These are phyloP conservation scores for Teleogryllus occipitalis DNA, from an alignment of 1,140 invertebrate genomes.

Conservation along the genomic window DNA sequence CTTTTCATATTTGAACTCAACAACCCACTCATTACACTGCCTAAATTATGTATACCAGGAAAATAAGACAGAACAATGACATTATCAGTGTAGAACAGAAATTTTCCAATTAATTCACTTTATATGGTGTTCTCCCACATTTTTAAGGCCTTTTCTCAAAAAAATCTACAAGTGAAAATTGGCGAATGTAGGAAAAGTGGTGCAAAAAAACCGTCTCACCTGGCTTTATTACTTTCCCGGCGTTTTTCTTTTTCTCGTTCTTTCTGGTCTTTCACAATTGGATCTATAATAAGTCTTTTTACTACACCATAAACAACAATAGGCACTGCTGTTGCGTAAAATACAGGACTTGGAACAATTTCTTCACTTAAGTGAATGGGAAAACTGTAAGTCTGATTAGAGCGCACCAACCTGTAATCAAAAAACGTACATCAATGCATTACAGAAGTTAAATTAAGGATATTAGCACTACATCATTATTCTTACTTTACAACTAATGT, in stretches of 20 bases:
- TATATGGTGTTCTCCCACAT: no score
- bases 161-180: no score
- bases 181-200: neutral
- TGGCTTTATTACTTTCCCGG: slow-evolving; percentile 60
- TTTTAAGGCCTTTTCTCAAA: no score
- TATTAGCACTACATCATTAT: neutral
- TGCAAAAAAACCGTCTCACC: slow-evolving; percentile 32
- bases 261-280: slow-evolving; percentile 68
- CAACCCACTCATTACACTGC: no score
- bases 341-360: slow-evolving; percentile 76
- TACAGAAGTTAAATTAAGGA: neutral
- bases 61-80: no score
- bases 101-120: neutral
- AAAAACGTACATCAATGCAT: neutral
- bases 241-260: slow-evolving; percentile 66
- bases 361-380: slow-evolving; percentile 88
- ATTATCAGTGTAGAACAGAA: neutral
- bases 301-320: slow-evolving; percentile 68
- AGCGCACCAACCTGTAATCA: slow-evolving; percentile 62
- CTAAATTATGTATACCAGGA: no score
- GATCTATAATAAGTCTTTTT: slow-evolving; percentile 81
- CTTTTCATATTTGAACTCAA: no score
- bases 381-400: slow-evolving; percentile 80
- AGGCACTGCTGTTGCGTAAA: slow-evolving; percentile 87
- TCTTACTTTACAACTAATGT: slow-evolving; percentile 69